These are phyloP conservation scores for Percina caprodes DNA, from an alignment of 2,113 vertebrate genomes.

Conservation along the genomic window DNA sequence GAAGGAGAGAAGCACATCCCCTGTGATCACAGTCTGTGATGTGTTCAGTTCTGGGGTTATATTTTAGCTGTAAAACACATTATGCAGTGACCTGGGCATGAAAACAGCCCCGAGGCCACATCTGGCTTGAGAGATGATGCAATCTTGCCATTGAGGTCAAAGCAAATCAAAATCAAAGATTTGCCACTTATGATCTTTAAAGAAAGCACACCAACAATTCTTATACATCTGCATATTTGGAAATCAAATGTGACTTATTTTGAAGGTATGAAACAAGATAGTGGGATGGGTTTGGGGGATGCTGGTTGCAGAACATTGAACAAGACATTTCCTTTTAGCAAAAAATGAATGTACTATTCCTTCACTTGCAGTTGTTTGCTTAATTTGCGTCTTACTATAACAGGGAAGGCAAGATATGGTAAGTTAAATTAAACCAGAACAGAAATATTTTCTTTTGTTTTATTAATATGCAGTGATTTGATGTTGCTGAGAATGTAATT, in stretches of 20 bases:
- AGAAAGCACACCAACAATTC: neutral
- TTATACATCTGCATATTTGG: neutral
- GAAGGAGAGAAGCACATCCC: constrained; percentile 27
- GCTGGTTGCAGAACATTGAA: neutral
- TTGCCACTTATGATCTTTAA: neutral
- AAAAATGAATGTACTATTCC: neutral
- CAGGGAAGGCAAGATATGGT: neutral
- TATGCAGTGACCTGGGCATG: constrained; percentile 19
- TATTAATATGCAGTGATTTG: constrained; percentile 47
- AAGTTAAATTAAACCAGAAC: constrained; percentile 27
- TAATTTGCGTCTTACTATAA: constrained; percentile 8
- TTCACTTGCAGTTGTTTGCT: neutral
- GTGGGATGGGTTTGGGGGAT: neutral
- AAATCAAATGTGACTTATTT: neutral
- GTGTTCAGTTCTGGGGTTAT: constrained; percentile 26
- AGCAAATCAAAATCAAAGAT: constrained; percentile 21
- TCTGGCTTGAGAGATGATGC: constrained; percentile 13
- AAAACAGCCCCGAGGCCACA: constrained; percentile 20
- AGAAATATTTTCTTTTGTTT: constrained; percentile 36
- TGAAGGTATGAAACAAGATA: neutral
- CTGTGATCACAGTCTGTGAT: constrained; percentile 40
- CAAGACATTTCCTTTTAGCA: neutral
- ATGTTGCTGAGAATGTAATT: constrained; percentile 52
- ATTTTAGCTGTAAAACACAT: constrained; percentile 9
- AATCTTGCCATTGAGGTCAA: neutral